Evolutionary conservation across 2,797 vertebrate species (phyloP).

Genomic region (Ptychobarbus kaznakovi): DNA sequence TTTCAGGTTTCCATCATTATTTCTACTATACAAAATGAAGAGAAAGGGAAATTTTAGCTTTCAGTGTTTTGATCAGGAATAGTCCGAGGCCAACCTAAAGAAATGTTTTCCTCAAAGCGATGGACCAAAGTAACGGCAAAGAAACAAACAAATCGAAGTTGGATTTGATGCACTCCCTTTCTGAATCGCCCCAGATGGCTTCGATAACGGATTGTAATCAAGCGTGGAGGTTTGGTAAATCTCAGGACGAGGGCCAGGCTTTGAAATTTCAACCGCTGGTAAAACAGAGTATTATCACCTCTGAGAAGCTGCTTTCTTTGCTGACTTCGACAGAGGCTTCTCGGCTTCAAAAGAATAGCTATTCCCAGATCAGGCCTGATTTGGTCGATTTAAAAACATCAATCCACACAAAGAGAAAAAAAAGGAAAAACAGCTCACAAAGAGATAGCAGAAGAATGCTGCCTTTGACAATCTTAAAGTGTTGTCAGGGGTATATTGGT

Average conservation of each 20-base stretch:
- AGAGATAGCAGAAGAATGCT: conserved; percentile 64
- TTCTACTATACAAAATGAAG: background rate
- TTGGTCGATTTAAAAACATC: conserved; percentile 77
- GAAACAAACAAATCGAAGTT: conserved; percentile 78
- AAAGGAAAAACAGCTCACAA: conserved; percentile 54
- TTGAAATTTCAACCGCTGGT: conserved; percentile 74
- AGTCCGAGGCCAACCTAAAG: conserved; percentile 22
- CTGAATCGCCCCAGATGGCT: conserved; percentile 72
- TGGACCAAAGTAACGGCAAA: conserved; percentile 69
- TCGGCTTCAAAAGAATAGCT: conserved; percentile 81
- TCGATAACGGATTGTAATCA: conserved; percentile 78
- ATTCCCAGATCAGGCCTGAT: conserved; percentile 76
- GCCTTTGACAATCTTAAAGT: conserved; percentile 62
- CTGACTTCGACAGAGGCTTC: conserved; percentile 72
- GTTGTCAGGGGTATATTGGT: conserved; percentile 66
- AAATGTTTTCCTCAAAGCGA: conserved; percentile 70
- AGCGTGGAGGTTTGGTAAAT: conserved; percentile 61
- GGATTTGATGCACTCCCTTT: conserved; percentile 71
- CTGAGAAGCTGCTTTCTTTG: conserved; percentile 73
- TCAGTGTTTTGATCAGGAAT: background rate
- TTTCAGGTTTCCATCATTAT: background rate
- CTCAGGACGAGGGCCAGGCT: conserved; percentile 57
- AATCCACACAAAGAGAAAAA: conserved; percentile 63
- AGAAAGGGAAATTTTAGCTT: background rate
- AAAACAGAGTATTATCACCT: conserved; percentile 78